A percentile compares a stretch with the other conserved stretches of the same genome.
These are phyloP conservation scores for Amphipoea oculea DNA, from an alignment of 2,888 invertebrate genomes.

Conservation along the genomic window DNA sequence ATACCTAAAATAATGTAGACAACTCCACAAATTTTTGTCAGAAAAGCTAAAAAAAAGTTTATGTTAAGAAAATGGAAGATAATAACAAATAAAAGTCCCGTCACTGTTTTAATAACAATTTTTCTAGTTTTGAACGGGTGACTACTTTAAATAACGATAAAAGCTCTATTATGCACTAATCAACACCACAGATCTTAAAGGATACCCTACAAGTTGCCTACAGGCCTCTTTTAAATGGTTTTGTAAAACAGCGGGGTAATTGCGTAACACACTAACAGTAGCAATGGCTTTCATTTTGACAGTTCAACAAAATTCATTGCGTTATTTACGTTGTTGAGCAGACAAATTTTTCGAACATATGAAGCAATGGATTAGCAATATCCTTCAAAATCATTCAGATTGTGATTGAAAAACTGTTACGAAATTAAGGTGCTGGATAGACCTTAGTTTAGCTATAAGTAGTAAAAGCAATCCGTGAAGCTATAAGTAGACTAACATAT, in stretches of 20 bases:
- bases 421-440: not conserved
- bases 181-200: not conserved
- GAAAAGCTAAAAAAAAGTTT: not conserved
- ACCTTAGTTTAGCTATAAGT: not conserved
- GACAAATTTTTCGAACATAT: not conserved
- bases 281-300: not conserved
- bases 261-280: not conserved
- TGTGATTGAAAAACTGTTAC: not conserved
- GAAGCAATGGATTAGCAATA: not conserved
- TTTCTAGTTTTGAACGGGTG: not conserved
- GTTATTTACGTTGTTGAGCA: not conserved
- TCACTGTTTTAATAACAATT: not conserved
- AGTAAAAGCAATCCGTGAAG: no score
- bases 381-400: not conserved
- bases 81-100: not conserved
- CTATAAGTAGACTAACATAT: not conserved
- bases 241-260: not conserved
- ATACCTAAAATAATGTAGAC: not conserved
- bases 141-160: not conserved
- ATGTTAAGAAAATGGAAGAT: not conserved
- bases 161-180: not conserved
- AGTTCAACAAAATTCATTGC: not conserved
- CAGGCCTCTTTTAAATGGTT: not conserved
- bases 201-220: not conserved
- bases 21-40: not conserved